Base-by-base conservation (phyloP, 2,113 vertebrate genomes). In the Burhinus oedicnemus region DNA sequence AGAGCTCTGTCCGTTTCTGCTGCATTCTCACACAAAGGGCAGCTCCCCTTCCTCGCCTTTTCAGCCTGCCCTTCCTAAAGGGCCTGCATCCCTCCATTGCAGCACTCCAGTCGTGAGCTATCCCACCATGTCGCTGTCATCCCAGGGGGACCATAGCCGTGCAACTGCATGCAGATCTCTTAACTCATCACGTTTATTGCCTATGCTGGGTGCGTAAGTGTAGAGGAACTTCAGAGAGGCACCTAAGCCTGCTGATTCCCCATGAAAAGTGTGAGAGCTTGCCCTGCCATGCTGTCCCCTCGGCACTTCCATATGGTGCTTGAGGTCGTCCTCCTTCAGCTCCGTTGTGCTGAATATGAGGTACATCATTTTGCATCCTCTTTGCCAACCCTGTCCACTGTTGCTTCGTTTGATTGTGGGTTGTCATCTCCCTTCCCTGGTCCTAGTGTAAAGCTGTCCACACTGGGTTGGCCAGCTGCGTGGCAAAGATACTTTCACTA, bases 191-290 rank as follows among this genome's bases (percentile, higher is more conserved):
- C 1, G 0, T 45, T 34, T 22, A 19, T n/a, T 64, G 66, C 25
- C n/a, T 40, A 1, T 27, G 44, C 21, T 51, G 44, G 1, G 0
- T 11, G 26, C 2, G 2, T 19, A 20, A n/a, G 44, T 2, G 4
- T 15, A n/a, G 25, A 58, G 55, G 26, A 13, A 42, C 30, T 44
- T 52, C 54, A 30, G 36, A n/a, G n/a, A 30, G 23, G 36, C 36
- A 15, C 38, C 7, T 38, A 19, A n/a, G 12, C 76, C 57, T 61
- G 23, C 4, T 5, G 38, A 29, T 47, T 29, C 15, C 32, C 64
- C 4, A 0, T 34, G 54, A 90, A 23, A 60, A 52, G 27, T 5
- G 14, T 0, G 1, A 61, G 62, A 68, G 12, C 55, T 69, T n/a
- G 20, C 17, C 71, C 52, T 36, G 57, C 42, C 14, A 13, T 15